A percentile compares a stretch with the other conserved stretches of the same genome.
These are phyloP conservation scores for Moxostoma hubbsi DNA, from an alignment of 2,797 vertebrate species.

Conservation along the genomic window DNA sequence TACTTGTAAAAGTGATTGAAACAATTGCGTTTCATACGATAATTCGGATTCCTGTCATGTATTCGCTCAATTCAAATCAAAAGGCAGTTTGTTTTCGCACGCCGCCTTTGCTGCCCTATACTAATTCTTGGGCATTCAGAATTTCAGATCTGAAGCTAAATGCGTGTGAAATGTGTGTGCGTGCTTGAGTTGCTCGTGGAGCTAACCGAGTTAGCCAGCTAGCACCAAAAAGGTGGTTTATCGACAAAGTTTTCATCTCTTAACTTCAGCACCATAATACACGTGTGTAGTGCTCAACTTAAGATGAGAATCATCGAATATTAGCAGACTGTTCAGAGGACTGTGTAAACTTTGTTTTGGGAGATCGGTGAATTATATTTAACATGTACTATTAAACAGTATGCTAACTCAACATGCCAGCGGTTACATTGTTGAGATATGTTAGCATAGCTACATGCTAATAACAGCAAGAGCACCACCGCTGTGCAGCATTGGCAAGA, in stretches of 20 bases:
- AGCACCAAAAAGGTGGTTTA: slow-evolving; percentile 24
- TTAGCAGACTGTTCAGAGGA: not conserved
- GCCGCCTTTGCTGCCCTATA: not conserved
- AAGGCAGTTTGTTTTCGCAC: not conserved
- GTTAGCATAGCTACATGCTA: slow-evolving; percentile 43
- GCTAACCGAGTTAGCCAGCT: not conserved
- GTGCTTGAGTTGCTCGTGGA: not conserved
- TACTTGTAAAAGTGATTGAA: slow-evolving; percentile 6
- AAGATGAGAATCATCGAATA: not conserved
- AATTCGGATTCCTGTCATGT: not conserved
- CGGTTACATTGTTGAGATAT: slow-evolving; percentile 36
- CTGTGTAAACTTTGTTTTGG: not conserved
- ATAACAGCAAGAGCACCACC: not conserved
- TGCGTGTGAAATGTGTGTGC: not conserved
- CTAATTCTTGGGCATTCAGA: not conserved
- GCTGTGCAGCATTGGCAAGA: not conserved
- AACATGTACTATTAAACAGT: slow-evolving; percentile 1
- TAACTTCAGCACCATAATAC: not conserved
- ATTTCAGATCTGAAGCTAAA: not conserved
- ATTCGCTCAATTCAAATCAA: not conserved
- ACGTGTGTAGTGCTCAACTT: not conserved
- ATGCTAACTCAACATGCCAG: slow-evolving; percentile 31
- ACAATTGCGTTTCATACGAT: not conserved
- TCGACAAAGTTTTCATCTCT: slow-evolving; percentile 16
- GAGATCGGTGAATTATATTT: not conserved